Evolutionary conservation across 2,888 invertebrate genomes (phyloP).

Genomic region (Aquatica leii): DNA sequence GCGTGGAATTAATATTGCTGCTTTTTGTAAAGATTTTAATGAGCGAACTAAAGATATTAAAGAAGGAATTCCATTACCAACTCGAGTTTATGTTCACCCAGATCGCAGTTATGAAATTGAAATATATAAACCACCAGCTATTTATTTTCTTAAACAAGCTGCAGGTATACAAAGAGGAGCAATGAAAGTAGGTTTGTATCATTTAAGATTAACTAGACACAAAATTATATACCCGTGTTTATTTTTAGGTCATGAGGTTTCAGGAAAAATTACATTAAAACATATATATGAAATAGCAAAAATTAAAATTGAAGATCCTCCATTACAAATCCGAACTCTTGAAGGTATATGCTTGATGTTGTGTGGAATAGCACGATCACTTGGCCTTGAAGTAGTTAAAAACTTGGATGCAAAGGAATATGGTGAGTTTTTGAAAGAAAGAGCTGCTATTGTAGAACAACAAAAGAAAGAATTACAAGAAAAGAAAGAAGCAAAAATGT

Average conservation of each 20-base stretch:
- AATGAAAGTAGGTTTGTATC: constrained; percentile 67
- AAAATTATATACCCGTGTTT: too few species aligned
- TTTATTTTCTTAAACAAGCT: constrained; percentile 91
- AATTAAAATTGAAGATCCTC: constrained; percentile 91
- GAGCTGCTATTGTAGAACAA: constrained; percentile 73
- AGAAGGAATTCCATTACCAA: constrained; percentile 89
- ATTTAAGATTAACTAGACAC: not conserved
- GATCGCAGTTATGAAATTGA: constrained; percentile 85
- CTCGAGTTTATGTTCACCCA: constrained; percentile 80
- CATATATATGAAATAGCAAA: constrained; percentile 98
- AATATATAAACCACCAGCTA: constrained; percentile 87
- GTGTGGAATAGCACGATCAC: constrained; percentile 78
- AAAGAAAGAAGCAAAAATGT: constrained; percentile 88
- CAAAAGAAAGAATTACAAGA: constrained; percentile 82
- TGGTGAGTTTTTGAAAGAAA: constrained; percentile 79
- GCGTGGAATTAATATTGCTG: constrained; percentile 94
- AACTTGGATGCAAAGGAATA: constrained; percentile 81
- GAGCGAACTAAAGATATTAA: constrained; percentile 88
- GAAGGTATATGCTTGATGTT: constrained; percentile 82
- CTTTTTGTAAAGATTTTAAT: constrained; percentile 98
- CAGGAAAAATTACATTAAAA: constrained; percentile 91
- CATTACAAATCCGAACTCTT: constrained; percentile 68
- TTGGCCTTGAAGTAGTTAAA: constrained; percentile 86
- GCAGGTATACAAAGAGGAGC: constrained; percentile 89
- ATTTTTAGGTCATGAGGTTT: constrained; percentile 72